Conservation (phyloP, 1,140 invertebrate genomes). For the Mya arenaria region DNA sequence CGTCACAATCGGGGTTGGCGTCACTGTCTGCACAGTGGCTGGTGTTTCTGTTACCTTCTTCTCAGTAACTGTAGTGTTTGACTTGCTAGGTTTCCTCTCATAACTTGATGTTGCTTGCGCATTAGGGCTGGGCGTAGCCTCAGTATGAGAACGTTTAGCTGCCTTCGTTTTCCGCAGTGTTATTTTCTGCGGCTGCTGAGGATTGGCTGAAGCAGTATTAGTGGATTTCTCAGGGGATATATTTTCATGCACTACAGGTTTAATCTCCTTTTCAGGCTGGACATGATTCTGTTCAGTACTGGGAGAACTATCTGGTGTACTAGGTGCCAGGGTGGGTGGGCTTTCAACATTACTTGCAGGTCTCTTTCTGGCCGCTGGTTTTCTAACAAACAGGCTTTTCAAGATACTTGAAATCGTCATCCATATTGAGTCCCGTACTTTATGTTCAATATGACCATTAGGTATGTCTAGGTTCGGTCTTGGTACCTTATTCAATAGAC, state of each 20-base stretch:
- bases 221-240: constrained; percentile 67
- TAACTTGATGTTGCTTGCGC: constrained; percentile 4
- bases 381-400: constrained; percentile 57
- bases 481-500: constrained; percentile 18
- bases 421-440: constrained; percentile 57
- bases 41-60: constrained; percentile 22
- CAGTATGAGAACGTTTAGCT: constrained; percentile 51
- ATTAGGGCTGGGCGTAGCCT: constrained; percentile 1
- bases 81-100: constrained; percentile 46
- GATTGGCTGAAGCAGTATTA: constrained; percentile 22
- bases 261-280: too few relatives aligned
- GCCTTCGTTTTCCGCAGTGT: constrained; percentile 60
- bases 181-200: constrained; percentile 28
- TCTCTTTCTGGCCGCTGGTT: constrained; percentile 52
- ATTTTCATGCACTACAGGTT: constrained; percentile 40
- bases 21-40: constrained; percentile 29
- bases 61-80: constrained; percentile 6
- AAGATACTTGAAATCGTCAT: constrained; percentile 60
- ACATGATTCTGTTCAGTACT: neutral
- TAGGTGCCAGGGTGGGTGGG: constrained; percentile 19
- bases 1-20: constrained; percentile 14
- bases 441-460: constrained; percentile 71
- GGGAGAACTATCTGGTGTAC: constrained; percentile 29
- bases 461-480: constrained; percentile 58
- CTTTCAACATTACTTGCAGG: constrained; percentile 26